Evolutionary conservation across 1,140 invertebrate species (phyloP), one percentile per base, ranked within the genome.

Genomic region (Drosophila sulfurigaster): DNA sequence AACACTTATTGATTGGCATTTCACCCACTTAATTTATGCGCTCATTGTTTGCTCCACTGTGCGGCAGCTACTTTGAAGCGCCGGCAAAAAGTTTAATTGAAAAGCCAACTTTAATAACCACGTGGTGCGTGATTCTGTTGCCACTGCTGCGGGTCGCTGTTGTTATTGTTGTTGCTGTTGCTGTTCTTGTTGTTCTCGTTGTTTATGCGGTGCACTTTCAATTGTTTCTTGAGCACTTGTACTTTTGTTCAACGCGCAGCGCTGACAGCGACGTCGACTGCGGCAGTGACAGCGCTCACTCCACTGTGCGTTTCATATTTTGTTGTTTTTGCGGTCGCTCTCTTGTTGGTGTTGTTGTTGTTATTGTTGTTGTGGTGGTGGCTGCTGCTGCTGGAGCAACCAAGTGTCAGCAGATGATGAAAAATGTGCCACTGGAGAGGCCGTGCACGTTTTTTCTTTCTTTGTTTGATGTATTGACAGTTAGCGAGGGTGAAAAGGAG

Each of bases 361-460:
- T 30, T 62, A 3, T 45, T 64, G 20, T 64, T 67, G 49, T 8
- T 1, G 20, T 25, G 20, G 20, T 25, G 20, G 20, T 58, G 68
- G 67, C 16, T 63, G 38, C 20, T 75, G 74, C 28, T 52, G 63
- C 30, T 64, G 73, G 63, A 56, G 66, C 66, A 56, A 20, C 66
- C 32, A 64, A 83, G 77, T 81, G 85, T 81, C 74, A 85, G 77
- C 81, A 90, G 78, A 81, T 88, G 86, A 89, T 90, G 85, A 88
- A 81, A 87, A 87, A 87, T 87, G 83, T 79, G 77, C 80, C 83
- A 87, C 83, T 87, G 79, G 83, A 87, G 83, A 75, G 59, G 51
- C 20, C 15, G 35, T 32, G 35, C 41, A 46, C 49, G 59, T 65
- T 57, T 32, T 38, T 38, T 35, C 2, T 38, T 46, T 43, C 46